Evolutionary conservation across 2,113 vertebrate species (phyloP), one percentile per base, ranked within the genome.

Genomic region (Alaudala cheleensis): DNA sequence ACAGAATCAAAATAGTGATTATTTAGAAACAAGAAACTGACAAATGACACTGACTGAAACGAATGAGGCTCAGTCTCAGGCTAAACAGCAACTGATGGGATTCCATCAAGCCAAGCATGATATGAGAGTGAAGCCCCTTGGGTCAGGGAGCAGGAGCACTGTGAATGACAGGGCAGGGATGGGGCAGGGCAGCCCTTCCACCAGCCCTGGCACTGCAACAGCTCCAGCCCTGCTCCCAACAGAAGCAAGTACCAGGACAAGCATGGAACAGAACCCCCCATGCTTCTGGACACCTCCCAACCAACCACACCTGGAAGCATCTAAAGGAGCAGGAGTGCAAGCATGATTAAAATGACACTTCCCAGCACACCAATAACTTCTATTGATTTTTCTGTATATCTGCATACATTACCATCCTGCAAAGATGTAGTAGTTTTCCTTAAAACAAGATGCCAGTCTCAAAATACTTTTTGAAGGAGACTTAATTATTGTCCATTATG

Each of bases 231-330:
- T 3, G 3, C 18, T 60, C 47, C n/a, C 34, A 2, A 2, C 2
- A 10, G 45, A 29, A 58, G 7, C 49, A 10, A 3, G 29, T 6
- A 14, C 34, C 69, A 45, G 45, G 44, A 51, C 1, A 9, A 26
- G 10, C 23, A 17, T 0, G 0, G 6, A 64, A 42, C 34, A 45
- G 22, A 61, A 18, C 14, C 12, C 21, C 10, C 37, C 33, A 9
- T 2, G 0, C 19, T 57, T 34, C 31, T 21, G 9, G 78, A 33
- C 6, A 29, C 11, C 28, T 31, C 0, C 0, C 10, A 34, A 69
- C 14, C 49, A 64, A 64, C 23, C 24, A 42, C 11, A 50, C 16
- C 19, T 44, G 39, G 53, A 69, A 21, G 34, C 6, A 24, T 33
- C 4, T 72, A 40, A 53, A 85, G 67, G 14, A 65, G 19, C 39